Percentiles rank a stretch among this genome's conserved stretches.
phyloP scores from a whole-genome alignment of 2,113 vertebrate genomes.

The Todiramphus saurophagus region DNA sequence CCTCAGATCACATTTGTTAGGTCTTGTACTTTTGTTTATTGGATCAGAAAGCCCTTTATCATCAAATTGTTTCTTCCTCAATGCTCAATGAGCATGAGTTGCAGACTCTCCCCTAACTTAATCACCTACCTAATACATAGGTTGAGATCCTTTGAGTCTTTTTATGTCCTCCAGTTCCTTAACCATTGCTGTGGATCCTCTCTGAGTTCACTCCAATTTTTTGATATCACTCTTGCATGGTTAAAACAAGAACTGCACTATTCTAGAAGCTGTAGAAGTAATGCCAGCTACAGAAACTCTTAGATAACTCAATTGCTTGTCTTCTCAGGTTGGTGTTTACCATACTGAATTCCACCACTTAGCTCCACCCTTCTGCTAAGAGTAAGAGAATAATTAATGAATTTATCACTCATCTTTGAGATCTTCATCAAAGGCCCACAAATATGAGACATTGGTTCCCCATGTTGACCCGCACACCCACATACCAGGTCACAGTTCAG shows the following conservation, averaged over 20 bases:
- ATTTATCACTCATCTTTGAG: background rate
- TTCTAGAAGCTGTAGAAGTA: background rate
- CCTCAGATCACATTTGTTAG: background rate
- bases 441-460: background rate
- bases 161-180: background rate
- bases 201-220: background rate
- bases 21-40: background rate
- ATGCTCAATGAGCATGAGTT: background rate
- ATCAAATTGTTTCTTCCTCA: background rate
- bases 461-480: fast-evolving
- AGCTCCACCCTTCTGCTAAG: background rate
- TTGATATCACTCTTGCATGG: background rate
- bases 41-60: background rate
- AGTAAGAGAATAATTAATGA: background rate
- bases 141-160: background rate
- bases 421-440: background rate
- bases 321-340: background rate
- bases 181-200: background rate
- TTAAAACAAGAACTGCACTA: background rate
- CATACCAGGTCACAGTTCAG: background rate
- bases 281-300: background rate
- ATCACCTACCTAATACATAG: background rate
- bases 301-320: background rate
- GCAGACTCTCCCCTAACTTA: background rate
- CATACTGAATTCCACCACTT: background rate